These are phyloP conservation scores for Sebastes minor DNA, from an alignment of 2,797 vertebrate genomes.

Conservation along the genomic window DNA sequence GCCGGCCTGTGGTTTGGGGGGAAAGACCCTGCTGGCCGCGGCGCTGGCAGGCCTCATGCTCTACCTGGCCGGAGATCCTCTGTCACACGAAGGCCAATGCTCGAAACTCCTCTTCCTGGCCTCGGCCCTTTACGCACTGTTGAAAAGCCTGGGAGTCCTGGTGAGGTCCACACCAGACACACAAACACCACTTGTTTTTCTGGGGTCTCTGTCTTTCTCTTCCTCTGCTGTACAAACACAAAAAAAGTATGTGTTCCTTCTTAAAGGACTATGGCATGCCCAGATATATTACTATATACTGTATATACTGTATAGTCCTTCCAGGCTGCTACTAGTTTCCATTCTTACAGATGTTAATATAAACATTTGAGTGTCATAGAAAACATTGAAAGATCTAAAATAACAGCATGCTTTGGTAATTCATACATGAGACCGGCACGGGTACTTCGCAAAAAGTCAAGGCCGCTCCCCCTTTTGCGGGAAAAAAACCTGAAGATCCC, in stretches of 20 bases:
- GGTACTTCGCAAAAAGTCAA: too few relatives aligned
- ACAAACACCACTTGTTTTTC: background rate
- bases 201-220: background rate
- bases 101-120: conserved; percentile 38
- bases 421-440: background rate
- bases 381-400: too few relatives aligned
- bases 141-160: conserved; percentile 64
- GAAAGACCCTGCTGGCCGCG: conserved; percentile 30
- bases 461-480: too few relatives aligned
- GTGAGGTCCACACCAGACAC: conserved; percentile 51
- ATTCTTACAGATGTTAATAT: background rate
- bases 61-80: conserved; percentile 16
- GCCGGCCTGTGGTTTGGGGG: conserved; percentile 53
- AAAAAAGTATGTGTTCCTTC: background rate
- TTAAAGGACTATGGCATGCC: background rate
- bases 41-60: conserved; percentile 45
- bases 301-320: background rate
- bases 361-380: too few relatives aligned
- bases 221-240: background rate
- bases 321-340: background rate
- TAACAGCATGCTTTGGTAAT: background rate
- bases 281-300: too few relatives aligned
- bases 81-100: background rate
- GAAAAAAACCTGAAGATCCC: too few relatives aligned
- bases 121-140: conserved; percentile 35